Evolutionary conservation across 2,888 invertebrate genomes (phyloP).

Genomic region (Metacarcinus magister): DNA sequence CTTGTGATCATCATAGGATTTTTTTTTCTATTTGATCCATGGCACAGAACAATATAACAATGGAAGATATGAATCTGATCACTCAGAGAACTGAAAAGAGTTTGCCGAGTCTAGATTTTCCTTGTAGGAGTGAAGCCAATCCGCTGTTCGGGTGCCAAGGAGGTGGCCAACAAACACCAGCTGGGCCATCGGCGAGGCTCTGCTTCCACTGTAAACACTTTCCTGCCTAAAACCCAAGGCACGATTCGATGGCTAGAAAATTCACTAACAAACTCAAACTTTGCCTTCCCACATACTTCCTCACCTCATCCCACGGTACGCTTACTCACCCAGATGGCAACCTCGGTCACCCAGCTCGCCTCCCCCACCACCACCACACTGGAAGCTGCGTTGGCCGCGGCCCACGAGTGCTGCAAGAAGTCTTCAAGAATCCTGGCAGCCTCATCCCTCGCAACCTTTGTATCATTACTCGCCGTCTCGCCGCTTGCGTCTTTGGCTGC

Average conservation of each 20-base stretch:
- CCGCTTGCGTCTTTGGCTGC: neutral
- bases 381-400: neutral
- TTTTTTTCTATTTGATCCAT: neutral
- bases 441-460: neutral
- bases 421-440: neutral
- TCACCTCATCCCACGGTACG: neutral
- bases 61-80: neutral
- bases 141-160: neutral
- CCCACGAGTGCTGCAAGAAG: neutral
- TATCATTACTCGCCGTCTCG: neutral
- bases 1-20: neutral
- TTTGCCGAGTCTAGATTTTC: neutral
- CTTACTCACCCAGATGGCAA: neutral
- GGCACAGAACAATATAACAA: neutral
- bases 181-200: neutral
- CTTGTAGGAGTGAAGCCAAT: neutral
- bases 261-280: neutral
- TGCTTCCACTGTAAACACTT: neutral
- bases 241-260: neutral
- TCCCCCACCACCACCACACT: neutral
- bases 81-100: neutral
- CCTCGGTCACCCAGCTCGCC: neutral
- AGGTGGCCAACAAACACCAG: constrained; percentile 10
- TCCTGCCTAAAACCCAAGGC: neutral
- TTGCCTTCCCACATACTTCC: neutral